A percentile compares a stretch with the other conserved stretches of the same genome.
phyloP scores from a whole-genome alignment of 2,797 vertebrate genomes.

The Myotis planiceps region DNA sequence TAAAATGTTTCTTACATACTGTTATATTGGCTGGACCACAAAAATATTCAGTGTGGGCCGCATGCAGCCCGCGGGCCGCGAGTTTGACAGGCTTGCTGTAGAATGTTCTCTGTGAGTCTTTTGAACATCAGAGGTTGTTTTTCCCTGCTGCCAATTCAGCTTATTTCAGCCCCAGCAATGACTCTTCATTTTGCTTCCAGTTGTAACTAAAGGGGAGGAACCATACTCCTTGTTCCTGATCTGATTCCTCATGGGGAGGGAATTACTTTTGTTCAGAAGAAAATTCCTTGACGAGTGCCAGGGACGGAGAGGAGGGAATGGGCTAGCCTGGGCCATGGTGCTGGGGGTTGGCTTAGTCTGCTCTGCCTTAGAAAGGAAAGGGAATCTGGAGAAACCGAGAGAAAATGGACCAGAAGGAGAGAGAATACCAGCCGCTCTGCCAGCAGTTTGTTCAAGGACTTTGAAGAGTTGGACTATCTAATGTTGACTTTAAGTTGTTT shows the following conservation, averaged over 20 bases:
- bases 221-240: not conserved
- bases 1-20: too few species aligned
- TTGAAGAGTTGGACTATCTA: not conserved
- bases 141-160: not conserved
- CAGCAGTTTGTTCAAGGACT: not conserved
- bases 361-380: not conserved
- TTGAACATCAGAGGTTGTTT: too few species aligned
- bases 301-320: not conserved
- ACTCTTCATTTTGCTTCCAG: not conserved
- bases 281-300: not conserved
- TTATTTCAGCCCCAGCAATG: not conserved
- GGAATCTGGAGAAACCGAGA: not conserved
- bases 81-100: too few species aligned
- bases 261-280: not conserved
- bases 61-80: rapidly evolving
- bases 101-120: too few species aligned
- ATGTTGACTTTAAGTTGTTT: not conserved
- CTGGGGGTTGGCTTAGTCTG: not conserved
- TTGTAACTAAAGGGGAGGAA: not conserved
- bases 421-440: rapidly evolving
- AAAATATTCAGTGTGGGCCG: too few species aligned
- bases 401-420: not conserved
- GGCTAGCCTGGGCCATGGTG: not conserved
- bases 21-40: too few species aligned
- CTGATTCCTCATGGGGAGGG: not conserved